Base-by-base conservation (phyloP, 2,888 invertebrate species). In the Galeopsomyia nigrocyanea region DNA sequence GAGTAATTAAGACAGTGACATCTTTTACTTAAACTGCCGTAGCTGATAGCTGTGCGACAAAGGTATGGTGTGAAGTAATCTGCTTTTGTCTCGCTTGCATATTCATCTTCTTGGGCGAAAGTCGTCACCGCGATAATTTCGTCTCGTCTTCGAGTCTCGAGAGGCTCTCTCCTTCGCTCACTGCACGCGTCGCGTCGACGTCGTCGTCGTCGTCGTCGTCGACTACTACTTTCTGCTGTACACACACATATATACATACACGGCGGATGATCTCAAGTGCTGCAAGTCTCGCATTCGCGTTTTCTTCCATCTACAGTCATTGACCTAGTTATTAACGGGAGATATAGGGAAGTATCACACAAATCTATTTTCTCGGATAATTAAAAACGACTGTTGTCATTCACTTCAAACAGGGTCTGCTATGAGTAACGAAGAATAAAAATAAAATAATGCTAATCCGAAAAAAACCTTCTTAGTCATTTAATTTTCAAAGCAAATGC, bases 61-160 rank as follows among this genome's bases (percentile, higher is more conserved):
- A 56, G 46, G 39, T 39, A 53, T n/a, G n/a, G 13, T 26, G 5
- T 5, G 17, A 21, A 22, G 39, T 66, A 71, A 71, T 71, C 47
- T 19, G 14, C 55, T 39, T 22, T 19, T 55, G 58, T 70, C 69
- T 62, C 58, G 22, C 62, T 55, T 63, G 49, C 69, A 56, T 58
- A 62, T 72, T 75, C 77, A 39, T 39, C 22, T 62, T n/a, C 39
- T 39, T 39, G 39, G 5, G 39, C 39, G 39, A 39, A 39, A 39
- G 17, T 16, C 51, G 56, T 21, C 58, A 31, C 49, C 50, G 62
- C 39, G 61, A 58, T 65, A 70, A 58, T 53, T 50, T 53, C 58
- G 60, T 74, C 73, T 74, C 58, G 62, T 46, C 39, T 39, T 39
- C 39, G 39, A 39, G 39, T 39, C 39, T 39, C 39, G 10, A 39